Evolutionary conservation across 2,888 invertebrate genomes (phyloP), one percentile per base, ranked within the genome.

Genomic region (Aphodius sticticus): DNA sequence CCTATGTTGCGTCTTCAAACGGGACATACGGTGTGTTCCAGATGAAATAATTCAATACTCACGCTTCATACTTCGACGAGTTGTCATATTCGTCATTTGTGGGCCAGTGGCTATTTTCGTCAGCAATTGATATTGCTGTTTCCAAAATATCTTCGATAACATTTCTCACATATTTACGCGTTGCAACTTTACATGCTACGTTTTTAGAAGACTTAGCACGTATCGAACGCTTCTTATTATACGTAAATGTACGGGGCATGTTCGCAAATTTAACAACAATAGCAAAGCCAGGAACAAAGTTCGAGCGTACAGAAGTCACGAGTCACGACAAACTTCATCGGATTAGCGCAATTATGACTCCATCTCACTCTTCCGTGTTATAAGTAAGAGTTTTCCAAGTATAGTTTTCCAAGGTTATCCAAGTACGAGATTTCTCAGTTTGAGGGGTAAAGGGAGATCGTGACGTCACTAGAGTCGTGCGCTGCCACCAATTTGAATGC

Each of bases 1-100:
- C 53, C 53, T 53, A 53, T 53, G 53, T 53, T 53, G 53, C 53
- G 53, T 53, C 53, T 53, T 53, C 53, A 53, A 53, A 53, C 53
- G 53, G 53, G 6, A 53, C 53, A 53, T 53, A 53, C 53, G 53
- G 53, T 53, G 53, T 53, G 53, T 53, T 53, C 1, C 53, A 53
- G 53, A 53, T 53, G 53, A 53, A 53, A 5, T 53, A 53, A 53
- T 53, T 53, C 53, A 53, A 53, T 53, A 53, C 53, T 53, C 53
- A 53, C 53, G 53, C 53, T 53, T 53, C 53, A 53, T 53, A 53
- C 53, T 53, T 53, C 53, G 53, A 53, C 53, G 53, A 53, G 53
- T 53, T 53, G 53, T 53, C 53, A 53, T 53, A 53, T 53, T 53
- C 53, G 53, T 53, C 53, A 53, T 53, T 53, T 53, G 53, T 53